Evolutionary conservation across 1,140 invertebrate species (phyloP), one percentile per base, ranked within the genome.

Genomic region (Hyles euphorbiae): DNA sequence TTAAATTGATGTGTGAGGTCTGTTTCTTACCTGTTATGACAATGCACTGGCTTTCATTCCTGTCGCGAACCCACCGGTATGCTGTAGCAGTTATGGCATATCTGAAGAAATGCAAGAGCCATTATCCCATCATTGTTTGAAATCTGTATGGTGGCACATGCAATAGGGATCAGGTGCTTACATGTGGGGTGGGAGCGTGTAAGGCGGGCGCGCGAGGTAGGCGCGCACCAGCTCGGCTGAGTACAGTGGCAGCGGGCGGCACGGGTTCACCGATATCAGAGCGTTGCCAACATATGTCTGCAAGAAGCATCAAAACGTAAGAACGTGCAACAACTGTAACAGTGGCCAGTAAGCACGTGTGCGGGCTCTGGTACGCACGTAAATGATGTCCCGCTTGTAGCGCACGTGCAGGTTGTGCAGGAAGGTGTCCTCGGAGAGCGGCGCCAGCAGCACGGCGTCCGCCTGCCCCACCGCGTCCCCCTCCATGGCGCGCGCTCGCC

Each of bases 161-260:
- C 22, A 22, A 22, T 10, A 5, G 47, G 36, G 34, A 7, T n/a
- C 33, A 6, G 48, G 63, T 72, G 91, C 93, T 92, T 90, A 97
- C 96, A 98, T 94, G 81, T 98, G 97, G 32, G 97, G 96, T 48
- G 96, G 96, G 68, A 97, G 90, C 81, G 97, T 94, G 78, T 95
- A 95, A 46, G 96, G 94, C 69, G 93, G 93, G 70, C 93, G 92
- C 67, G 92, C 92, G 67, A 95, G 93, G 89, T 97, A 96, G 40
- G 93, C 92, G 63, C 93, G 91, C 63, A 95, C 94, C 53, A 94
- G 90, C 74, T 95, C 93, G 45, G 92, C 90, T n/a, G 94, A 94
- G 90, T 96, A 95, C 61, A 96, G 90, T 60, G 93, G 92, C 81
- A 96, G 89, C 76, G 94, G 92, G 76, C 94, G 93, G 88, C 94